These are phyloP conservation scores for Pseudomyrmex concolor DNA, from an alignment of 1,140 invertebrate species.

Conservation along the genomic window DNA sequence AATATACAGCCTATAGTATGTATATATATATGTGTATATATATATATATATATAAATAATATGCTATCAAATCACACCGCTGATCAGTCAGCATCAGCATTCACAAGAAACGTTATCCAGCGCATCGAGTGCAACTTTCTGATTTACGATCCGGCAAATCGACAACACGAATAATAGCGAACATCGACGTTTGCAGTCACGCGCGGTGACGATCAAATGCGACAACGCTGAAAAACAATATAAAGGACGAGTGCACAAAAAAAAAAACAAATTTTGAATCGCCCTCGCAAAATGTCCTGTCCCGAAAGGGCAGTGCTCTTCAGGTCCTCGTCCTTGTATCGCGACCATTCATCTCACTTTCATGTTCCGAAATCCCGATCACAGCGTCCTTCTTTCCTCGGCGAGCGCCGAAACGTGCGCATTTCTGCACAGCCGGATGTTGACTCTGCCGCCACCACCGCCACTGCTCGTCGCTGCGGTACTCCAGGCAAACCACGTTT, in stretches of 20 bases:
- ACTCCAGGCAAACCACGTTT: slow-evolving; percentile 21
- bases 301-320: slow-evolving; percentile 65
- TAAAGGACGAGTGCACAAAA: slow-evolving; percentile 51
- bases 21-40: neutral
- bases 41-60: neutral
- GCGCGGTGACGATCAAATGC: neutral
- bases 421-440: slow-evolving; percentile 77
- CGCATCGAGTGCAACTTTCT: slow-evolving; percentile 1
- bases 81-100: slow-evolving; percentile 13
- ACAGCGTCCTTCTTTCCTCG: slow-evolving; percentile 69
- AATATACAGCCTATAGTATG: neutral
- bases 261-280: slow-evolving; percentile 56
- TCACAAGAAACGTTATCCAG: slow-evolving; percentile 4
- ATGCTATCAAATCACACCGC: slow-evolving; percentile 3
- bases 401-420: slow-evolving; percentile 72
- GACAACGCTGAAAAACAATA: neutral
- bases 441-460: slow-evolving; percentile 71
- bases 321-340: slow-evolving; percentile 60
- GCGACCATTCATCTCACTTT: slow-evolving; percentile 71
- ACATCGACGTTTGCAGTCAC: neutral
- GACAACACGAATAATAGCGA: neutral
- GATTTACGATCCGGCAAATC: neutral
- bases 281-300: slow-evolving; percentile 55
- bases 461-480: slow-evolving; percentile 38
- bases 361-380: slow-evolving; percentile 71